These are phyloP conservation scores for Phalera bucephala DNA, from an alignment of 2,888 invertebrate species.

Conservation along the genomic window DNA sequence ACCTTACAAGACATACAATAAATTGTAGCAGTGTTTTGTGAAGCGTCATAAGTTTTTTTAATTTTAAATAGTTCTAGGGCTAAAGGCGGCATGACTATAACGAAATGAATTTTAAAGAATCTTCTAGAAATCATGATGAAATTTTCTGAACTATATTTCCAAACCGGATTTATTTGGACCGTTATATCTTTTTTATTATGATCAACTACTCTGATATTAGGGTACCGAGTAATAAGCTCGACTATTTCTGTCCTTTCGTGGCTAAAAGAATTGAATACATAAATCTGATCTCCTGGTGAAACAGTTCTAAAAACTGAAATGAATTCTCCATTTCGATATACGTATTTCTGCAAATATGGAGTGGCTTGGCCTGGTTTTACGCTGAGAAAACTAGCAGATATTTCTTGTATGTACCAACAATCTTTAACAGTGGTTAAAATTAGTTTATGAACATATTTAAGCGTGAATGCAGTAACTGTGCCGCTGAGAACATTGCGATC, in stretches of 20 bases:
- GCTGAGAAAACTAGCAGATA: conserved; percentile 79
- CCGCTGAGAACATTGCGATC: conserved; percentile 99
- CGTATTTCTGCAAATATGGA: conserved; percentile 75
- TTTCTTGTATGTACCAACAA: conserved; percentile 71
- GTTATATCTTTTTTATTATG: conserved; percentile 82
- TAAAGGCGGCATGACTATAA: conserved; percentile 89
- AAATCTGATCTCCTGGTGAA: conserved; percentile 83
- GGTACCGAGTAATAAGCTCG: conserved; percentile 86
- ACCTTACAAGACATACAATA: conserved; percentile 56
- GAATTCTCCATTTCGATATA: conserved; percentile 67
- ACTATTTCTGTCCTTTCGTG: conserved; percentile 91
- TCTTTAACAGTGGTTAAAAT: conserved; percentile 55
- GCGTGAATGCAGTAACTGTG: conserved; percentile 92
- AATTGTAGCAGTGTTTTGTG: conserved; percentile 57
- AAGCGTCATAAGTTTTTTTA: conserved; percentile 51
- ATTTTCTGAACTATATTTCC: conserved; percentile 57
- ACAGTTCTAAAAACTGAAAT: conserved; percentile 71
- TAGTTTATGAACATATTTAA: conserved; percentile 92
- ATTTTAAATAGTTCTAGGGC: conserved; percentile 87
- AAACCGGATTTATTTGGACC: conserved; percentile 67
- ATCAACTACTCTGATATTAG: conserved; percentile 89
- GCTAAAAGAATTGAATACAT: conserved; percentile 92
- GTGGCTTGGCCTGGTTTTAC: conserved; percentile 89
- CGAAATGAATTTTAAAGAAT: conserved; percentile 87
- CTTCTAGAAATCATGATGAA: conserved; percentile 54